A percentile compares a stretch with the other conserved stretches of the same genome.
These are phyloP conservation scores for Ptychoptera albimana DNA, from an alignment of 2,888 invertebrate species.

Conservation along the genomic window DNA sequence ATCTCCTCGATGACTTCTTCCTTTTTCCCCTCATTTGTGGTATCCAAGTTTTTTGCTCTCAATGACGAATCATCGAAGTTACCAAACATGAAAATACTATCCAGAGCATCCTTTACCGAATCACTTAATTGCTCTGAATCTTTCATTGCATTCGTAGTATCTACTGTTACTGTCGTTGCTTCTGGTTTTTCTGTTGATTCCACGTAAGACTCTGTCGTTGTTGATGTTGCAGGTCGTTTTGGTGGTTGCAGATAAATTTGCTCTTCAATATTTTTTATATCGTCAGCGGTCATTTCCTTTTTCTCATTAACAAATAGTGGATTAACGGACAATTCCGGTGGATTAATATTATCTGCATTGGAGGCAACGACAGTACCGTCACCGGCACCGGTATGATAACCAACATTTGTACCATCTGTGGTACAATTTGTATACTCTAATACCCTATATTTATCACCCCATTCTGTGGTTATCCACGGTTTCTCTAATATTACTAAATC, in stretches of 20 bases:
- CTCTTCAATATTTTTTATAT: conserved; percentile 22
- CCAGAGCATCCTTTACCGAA: neutral
- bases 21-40: neutral
- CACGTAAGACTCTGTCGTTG: neutral
- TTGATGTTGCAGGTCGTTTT: neutral
- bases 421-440: conserved; percentile 52
- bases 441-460: conserved; percentile 41
- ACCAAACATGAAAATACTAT: conserved; percentile 1
- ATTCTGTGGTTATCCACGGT: conserved; percentile 42
- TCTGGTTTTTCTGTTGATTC: neutral
- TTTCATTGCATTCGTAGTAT: neutral
- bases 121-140: neutral
- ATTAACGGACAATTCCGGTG: conserved; percentile 24
- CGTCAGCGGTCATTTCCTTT: conserved; percentile 21
- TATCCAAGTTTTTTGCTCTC: neutral
- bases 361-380: conserved; percentile 14
- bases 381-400: conserved; percentile 5
- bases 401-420: conserved; percentile 19
- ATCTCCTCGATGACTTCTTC: too few species aligned
- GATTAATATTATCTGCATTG: conserved; percentile 1
- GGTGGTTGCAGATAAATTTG: conserved; percentile 7
- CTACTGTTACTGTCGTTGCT: neutral
- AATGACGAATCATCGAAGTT: neutral
- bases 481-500: conserved; percentile 45
- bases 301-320: conserved; percentile 23